Evolutionary conservation across 2,888 invertebrate genomes (phyloP), one percentile per base, ranked within the genome.

Genomic region (Perdita meconis): DNA sequence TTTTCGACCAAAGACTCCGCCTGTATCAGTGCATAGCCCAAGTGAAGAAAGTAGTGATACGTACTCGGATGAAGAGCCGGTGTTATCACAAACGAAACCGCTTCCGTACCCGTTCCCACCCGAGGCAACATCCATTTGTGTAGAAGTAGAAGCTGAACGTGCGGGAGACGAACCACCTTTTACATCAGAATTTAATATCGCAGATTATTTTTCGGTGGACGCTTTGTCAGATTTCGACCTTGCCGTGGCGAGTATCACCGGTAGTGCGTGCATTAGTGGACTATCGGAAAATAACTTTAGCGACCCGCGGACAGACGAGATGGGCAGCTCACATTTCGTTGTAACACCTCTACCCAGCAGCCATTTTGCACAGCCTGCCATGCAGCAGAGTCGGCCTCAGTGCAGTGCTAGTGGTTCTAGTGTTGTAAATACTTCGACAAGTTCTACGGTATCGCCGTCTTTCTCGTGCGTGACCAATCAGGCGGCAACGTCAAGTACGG

Each of bases 1-100:
- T 93, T 97, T 96, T 93, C 95, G 96, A 91, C 96, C 97, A 86
- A 96, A 96, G 94, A 96, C 96, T 74, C 96, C 96, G 57, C 94
- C 95, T 12, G 90, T 92, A 53, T 86, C 89, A 44, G 86, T 87
- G 69, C 84, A 87, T 67, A 89, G 87, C 86, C 88, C 87, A 38
- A 90, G 89, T 68, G 91, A 89, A 70, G 90, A 90, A 57, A 89
- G 87, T 72, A 88, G 86, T 64, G 89, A 90, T 61, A 86, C 87
- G 57, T 90, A 91, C 57, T 89, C 89, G 71, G 91, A 92, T 50
- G 76, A 77, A 59, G 90, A 91, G 72, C 77, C 73, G 67, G 26
- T 65, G 47, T 70, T 61, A 51, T 73, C 81, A 66, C 83, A 81
- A 56, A 68, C 82, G 73, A 88, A 88, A 67, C 82, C 85, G 59